Evolutionary conservation across 1,140 invertebrate species (phyloP).

Genomic region (Anoplolepis gracilipes): DNA sequence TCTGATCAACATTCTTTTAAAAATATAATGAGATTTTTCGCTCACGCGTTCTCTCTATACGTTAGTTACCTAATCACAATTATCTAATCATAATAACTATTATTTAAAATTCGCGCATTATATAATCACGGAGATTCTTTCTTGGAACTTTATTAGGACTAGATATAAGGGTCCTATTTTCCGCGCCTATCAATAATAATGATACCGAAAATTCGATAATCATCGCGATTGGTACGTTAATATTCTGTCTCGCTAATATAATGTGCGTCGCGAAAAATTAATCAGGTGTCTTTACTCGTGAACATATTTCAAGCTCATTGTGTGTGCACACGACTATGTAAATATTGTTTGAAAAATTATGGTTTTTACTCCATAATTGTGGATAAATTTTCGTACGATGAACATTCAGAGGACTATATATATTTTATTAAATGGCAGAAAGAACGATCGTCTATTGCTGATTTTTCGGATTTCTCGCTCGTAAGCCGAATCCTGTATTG

Average conservation of each 20-base stretch:
- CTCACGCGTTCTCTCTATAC: slow-evolving; percentile 45
- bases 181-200: background rate
- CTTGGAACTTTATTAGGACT: background rate
- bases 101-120: slow-evolving; percentile 43
- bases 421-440: background rate
- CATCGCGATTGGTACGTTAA: slow-evolving; percentile 37
- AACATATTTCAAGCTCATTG: slow-evolving; percentile 14
- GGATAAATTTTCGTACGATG: slow-evolving; percentile 14
- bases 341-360: slow-evolving; percentile 4
- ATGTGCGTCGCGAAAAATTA: slow-evolving; percentile 14
- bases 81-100: slow-evolving; percentile 41
- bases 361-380: background rate
- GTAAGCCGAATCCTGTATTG: slow-evolving; percentile 41
- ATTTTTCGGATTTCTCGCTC: slow-evolving; percentile 33
- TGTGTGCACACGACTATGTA: slow-evolving; percentile 1
- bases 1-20: slow-evolving; percentile 51
- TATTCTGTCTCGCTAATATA: slow-evolving; percentile 14
- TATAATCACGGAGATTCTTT: background rate
- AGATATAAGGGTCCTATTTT: background rate
- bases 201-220: slow-evolving; percentile 26
- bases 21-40: slow-evolving; percentile 65
- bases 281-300: background rate
- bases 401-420: slow-evolving; percentile 22
- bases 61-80: slow-evolving; percentile 21
- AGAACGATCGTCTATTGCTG: slow-evolving; percentile 36